Evolutionary conservation across 2,888 invertebrate species (phyloP).

Genomic region (Podabrus alpinus): DNA sequence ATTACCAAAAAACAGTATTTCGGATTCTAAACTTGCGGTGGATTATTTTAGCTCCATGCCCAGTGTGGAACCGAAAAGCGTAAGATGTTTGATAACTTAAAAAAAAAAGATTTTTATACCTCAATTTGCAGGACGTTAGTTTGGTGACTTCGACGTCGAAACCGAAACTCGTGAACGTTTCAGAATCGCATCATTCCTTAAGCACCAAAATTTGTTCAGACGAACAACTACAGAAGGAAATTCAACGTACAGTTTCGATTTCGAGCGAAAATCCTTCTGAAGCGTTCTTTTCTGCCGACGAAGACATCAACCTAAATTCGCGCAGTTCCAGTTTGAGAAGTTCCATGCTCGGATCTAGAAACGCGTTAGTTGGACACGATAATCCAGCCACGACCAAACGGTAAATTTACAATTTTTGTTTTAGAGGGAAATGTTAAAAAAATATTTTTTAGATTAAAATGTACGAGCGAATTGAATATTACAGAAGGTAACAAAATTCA

Average conservation of each 20-base stretch:
- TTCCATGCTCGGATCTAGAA: constrained; percentile 66
- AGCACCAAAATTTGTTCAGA: constrained; percentile 64
- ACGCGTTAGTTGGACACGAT: constrained; percentile 51
- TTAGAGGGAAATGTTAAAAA: background rate
- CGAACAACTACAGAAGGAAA: constrained; percentile 64
- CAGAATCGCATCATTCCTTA: constrained; percentile 71
- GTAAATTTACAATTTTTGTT: background rate
- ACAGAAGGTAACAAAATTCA: constrained; percentile 54
- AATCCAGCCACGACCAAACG: constrained; percentile 39
- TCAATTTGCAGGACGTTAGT: background rate
- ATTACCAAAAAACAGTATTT: constrained; percentile 79
- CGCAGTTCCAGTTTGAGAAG: constrained; percentile 71
- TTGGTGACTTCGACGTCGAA: constrained; percentile 53
- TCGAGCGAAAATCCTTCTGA: constrained; percentile 91
- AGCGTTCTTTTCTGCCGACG: constrained; percentile 91
- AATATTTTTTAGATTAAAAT: constrained; percentile 55
- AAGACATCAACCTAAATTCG: constrained; percentile 73
- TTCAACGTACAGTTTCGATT: constrained; percentile 83
- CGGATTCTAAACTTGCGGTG: constrained; percentile 82
- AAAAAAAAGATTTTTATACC: background rate
- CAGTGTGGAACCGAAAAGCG: constrained; percentile 27
- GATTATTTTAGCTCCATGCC: constrained; percentile 66
- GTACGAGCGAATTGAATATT: constrained; percentile 63
- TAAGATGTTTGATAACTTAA: background rate
- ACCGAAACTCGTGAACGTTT: constrained; percentile 61